Base-by-base conservation (phyloP, 2,797 vertebrate genomes). In the Cheirogaleus major region DNA sequence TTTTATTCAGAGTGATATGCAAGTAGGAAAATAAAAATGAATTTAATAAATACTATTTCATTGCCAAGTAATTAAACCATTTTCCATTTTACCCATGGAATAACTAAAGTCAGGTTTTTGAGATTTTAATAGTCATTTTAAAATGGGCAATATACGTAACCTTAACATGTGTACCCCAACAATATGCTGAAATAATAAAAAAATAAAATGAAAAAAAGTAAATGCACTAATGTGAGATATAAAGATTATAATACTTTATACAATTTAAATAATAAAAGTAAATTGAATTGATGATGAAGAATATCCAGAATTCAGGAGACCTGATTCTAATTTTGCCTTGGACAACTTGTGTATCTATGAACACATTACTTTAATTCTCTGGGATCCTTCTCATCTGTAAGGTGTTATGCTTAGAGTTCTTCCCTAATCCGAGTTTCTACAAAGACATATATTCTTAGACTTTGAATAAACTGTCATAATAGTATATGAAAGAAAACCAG, bases 71-170 rank as follows among this genome's bases (percentile, higher is more conserved):
- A 76, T 61, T 78, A 79, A 59, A 59, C 7, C 57, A 80, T 14
- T 90, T 48, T 48, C 48, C 48, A 65, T 91, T 86, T 93, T 43
- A 84, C 50, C 32, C 41, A 52, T 59, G 72, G 78, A 52, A 69
- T 91, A 93, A 9, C 73, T 43, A 81, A 84, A 76, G 13, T 85
- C n/a, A 30, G 20, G 18, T 23, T 95, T 94, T 81, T 48, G 12
- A 48, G 43, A 57, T 63, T 95, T 91, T 87, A 70, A 45, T 70
- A n/a, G 65, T 81, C 43, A 82, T 69, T 94, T 90, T 85, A 67
- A 83, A 61, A 38, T 38, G 38, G 38, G 38, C 38, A 38, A 38
- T 38, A 38, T 38, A 38, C 38, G 38, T 38, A 38, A 38, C 38
- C 38, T 38, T 38, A 38, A 38, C 38, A 38, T 38, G 2, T 38